Conservation (phyloP, 2,888 invertebrate species). For the Patella pellucida region DNA sequence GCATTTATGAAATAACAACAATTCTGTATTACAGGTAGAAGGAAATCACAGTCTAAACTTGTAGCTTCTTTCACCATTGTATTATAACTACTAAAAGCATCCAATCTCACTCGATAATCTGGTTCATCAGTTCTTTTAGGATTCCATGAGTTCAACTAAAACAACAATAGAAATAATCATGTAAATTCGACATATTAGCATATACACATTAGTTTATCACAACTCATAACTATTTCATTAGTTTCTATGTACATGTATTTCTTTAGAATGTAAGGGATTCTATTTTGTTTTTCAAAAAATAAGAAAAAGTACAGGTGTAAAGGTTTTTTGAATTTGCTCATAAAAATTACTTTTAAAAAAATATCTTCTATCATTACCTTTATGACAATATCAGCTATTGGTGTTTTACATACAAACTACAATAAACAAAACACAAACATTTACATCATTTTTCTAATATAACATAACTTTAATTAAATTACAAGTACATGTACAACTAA, state of each 20-base stretch:
- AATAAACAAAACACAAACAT: not conserved
- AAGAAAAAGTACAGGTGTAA: too few species aligned
- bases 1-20: slow-evolving; percentile 83
- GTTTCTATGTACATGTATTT: too few species aligned
- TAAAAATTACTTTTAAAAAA: too few species aligned
- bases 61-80: slow-evolving; percentile 73
- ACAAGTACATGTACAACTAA: too few species aligned
- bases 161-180: slow-evolving; percentile 19
- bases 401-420: not conserved
- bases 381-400: not conserved
- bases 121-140: slow-evolving; percentile 92
- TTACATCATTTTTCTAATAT: too few species aligned
- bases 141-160: slow-evolving; percentile 88
- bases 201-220: too few species aligned
- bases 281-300: too few species aligned
- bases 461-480: too few species aligned
- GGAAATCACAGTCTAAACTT: slow-evolving; percentile 78
- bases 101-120: slow-evolving; percentile 86
- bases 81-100: slow-evolving; percentile 82
- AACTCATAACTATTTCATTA: too few species aligned
- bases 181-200: too few species aligned
- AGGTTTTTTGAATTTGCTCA: too few species aligned
- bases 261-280: too few species aligned
- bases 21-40: slow-evolving; percentile 81
- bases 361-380: slow-evolving; percentile 6